Base-by-base conservation (phyloP, 2,797 vertebrate genomes). In the Tenualosa thibaudeaui region DNA sequence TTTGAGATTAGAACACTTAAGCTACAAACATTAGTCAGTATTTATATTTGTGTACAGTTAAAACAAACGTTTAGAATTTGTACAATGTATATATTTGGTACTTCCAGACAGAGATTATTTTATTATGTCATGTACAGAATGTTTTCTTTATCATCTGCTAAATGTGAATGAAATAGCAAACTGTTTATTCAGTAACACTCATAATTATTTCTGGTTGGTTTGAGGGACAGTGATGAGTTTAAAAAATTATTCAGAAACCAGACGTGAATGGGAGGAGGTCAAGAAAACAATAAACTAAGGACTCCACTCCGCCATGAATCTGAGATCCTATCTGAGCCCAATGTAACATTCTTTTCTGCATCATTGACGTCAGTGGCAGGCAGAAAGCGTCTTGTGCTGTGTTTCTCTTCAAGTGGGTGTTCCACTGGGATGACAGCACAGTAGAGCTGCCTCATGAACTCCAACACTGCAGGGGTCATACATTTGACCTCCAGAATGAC, bases 1-100 rank as follows among this genome's bases (percentile, higher is more conserved):
- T 37, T 37, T 50, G 50, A 78, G 71, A 78, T 13, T 31, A 78
- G 46, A 43, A 78, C 71, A 78, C 37, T 46, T 43, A 22, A 78
- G 40, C 17, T 46, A 46, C 2, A 75, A 31, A 75, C 68, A 75
- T 40, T 40, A 75, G 4, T 40, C 68, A 46, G 17, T 78, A 78
- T 78, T 78, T 78, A 78, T 78, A 78, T 78, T 78, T 78, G 71
- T 85, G 86, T 60, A 83, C 37, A 85, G 85, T 83, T 71, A 82
- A 50, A 81, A 17, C 37, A 40, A 53, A 46, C 50, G 71, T 71
- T 81, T 0, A 71, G 53, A 15, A 78, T 85, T 90, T 96, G 94
- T 95, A 96, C 93, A 94, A 96, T 96, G 92, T 95, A 95, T 96
- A 96, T 93, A 96, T 95, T 96, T 96, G 87, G 85, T 90, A 95